Evolutionary conservation across 37 sponge, comb jelly and placozoan species (phyloP), one percentile per base, ranked within the genome.

Genomic region (Crambe crambe): DNA sequence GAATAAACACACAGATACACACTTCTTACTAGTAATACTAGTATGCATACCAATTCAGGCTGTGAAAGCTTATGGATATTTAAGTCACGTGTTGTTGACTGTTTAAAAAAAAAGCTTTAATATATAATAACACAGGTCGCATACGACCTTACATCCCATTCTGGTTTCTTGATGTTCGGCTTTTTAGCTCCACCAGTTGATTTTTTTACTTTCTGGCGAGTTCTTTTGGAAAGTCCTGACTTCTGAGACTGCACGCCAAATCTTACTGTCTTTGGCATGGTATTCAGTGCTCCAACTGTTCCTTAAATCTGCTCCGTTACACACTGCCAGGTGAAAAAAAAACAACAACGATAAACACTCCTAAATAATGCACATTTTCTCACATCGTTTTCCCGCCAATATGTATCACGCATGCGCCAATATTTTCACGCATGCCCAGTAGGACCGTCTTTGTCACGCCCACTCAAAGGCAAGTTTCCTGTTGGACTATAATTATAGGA

Each of bases 91-190:
- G 51, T 76, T 5, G 76, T 76, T 21, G 29, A 34, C 84, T 84
- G 60, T 25, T 76, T 2, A 20, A 39, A 40, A 22, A 36, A 21
- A 37, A 23, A 63, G 30, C 2, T 47, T 29, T 10, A 58, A 31
- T 29, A 9, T 40, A 22, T 23, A 40, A 2, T 40, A 2, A 12
- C 42, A 18, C 68, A 9, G 68, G 5, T 8, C n/a, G n/a, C n/a
- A n/a, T 18, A 40, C 15, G 2, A 2, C 12, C 78, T 64, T 78
- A 79, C 79, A 68, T 79, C 68, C 79, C 79, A 79, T 44, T 79
- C 79, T 47, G 79, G 68, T 51, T 27, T 79, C 44, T 79, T 79
- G 61, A 0, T 59, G 1, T 37, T 75, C 25, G 17, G 5, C 58
- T 54, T 73, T 27, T 35, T 73, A 27, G 17, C 20, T 54, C 31